Evolutionary conservation across 2,113 vertebrate species (phyloP), one percentile per base, ranked within the genome.

Genomic region (Onychostruthus taczanowskii): DNA sequence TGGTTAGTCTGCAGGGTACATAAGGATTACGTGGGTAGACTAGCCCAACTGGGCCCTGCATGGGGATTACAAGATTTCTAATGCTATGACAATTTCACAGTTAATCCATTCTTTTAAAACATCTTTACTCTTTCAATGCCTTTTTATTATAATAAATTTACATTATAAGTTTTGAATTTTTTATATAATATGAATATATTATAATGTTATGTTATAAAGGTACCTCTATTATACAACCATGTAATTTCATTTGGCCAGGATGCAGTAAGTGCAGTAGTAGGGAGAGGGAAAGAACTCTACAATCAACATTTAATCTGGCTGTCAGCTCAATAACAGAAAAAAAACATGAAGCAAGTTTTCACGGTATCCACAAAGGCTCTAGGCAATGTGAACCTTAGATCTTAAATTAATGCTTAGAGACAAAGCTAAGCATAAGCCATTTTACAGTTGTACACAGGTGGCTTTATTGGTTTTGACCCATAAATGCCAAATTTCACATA

Each of bases 401-500:
- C 49, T 87, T 77, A 82, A 93, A 90, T 94, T 78, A 74, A 74
- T 6, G 9, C 46, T 73, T 24, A 83, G 35, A 73, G 49, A 81
- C 49, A 91, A 92, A 84, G 58, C 15, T 91, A 89, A 87, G 52
- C 28, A 62, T 56, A 68, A 91, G 16, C 44, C 58, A 43, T 79
- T 94, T 87, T 76, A 94, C 49, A 69, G 33, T 75, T 68, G 19
- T 68, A 76, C 16, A 79, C 44, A 53, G 53, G 44, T 30, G 30
- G 27, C 17, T 87, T 87, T 93, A 87, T 75, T 66, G 46, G 14
- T 64, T 94, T 93, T 85, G 49, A 79, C 53, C 81, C 39, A 62
- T 73, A 87, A 95, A 92, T 80, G 55, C 82, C 59, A 43, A 76
- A 80, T 93, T 79, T 87, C 78, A 90, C 74, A 62, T 88, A 88